A percentile compares a stretch with the other conserved stretches of the same genome.
phyloP scores from a whole-genome alignment of 2,888 invertebrate species.

The Scelioninae gen. 1 region DNA sequence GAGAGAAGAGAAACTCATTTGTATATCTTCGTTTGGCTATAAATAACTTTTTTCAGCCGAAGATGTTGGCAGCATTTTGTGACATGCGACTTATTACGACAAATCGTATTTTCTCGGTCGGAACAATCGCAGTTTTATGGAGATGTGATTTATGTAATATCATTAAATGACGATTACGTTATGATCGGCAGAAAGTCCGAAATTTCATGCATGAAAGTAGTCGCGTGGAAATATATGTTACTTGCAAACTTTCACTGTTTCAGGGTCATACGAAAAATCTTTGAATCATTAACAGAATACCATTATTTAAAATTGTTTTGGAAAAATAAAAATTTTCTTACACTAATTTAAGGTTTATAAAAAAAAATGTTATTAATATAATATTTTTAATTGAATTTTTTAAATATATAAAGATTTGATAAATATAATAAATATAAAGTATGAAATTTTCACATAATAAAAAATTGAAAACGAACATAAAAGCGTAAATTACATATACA shows the following conservation, averaged over 20 bases:
- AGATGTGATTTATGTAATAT: conserved; percentile 38
- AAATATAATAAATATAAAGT: too few relatives aligned
- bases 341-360: too few relatives aligned
- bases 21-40: conserved; percentile 1
- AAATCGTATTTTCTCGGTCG: not conserved
- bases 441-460: not conserved
- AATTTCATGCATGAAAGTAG: conserved; percentile 63
- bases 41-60: conserved; percentile 18
- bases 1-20: conserved; percentile 33
- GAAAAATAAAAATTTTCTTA: too few relatives aligned
- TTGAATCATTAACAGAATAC: conserved; percentile 16
- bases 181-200: conserved; percentile 51
- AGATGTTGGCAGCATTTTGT: conserved; percentile 9
- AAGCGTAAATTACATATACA: not conserved
- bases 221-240: conserved; percentile 56
- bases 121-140: conserved; percentile 7
- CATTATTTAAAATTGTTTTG: too few relatives aligned
- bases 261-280: conserved; percentile 42
- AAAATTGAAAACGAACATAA: not conserved
- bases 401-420: too few relatives aligned
- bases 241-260: conserved; percentile 72
- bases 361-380: too few relatives aligned
- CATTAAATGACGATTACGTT: conserved; percentile 39
- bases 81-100: not conserved
- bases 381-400: not conserved